These are phyloP conservation scores for Burhinus oedicnemus DNA, from an alignment of 2,113 vertebrate genomes.

Conservation along the genomic window DNA sequence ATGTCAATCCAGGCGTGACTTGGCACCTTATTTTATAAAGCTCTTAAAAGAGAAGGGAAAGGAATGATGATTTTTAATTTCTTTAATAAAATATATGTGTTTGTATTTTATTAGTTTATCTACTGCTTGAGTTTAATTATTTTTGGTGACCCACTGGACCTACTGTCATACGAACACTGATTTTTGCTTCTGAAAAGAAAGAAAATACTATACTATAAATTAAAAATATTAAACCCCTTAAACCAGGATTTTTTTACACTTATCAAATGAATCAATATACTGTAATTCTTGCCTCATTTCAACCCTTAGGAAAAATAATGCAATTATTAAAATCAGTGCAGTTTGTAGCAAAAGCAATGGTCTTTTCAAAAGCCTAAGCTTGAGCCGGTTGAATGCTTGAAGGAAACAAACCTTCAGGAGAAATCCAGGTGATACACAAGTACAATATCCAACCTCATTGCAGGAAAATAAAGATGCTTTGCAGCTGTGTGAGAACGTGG, in stretches of 20 bases:
- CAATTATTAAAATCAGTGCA: not conserved
- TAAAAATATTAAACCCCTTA: not conserved
- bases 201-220: not conserved
- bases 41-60: not conserved
- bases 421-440: not conserved
- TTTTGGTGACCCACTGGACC: not conserved
- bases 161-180: not conserved
- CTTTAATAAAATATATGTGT: not conserved
- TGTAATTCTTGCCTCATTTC: not conserved
- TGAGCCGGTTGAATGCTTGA: not conserved
- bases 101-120: not conserved
- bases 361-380: not conserved
- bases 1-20: not conserved
- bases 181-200: not conserved
- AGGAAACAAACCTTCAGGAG: not conserved
- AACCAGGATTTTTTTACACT: not conserved
- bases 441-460: not conserved
- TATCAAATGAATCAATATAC: not conserved
- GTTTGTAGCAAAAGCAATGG: conserved; percentile 18
- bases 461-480: not conserved
- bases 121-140: not conserved
- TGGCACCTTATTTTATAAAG: not conserved
- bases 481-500: not conserved
- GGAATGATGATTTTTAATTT: not conserved
- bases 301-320: not conserved